These are phyloP conservation scores for Chloroceryle inda DNA, from an alignment of 2,797 vertebrate genomes.

Conservation along the genomic window DNA sequence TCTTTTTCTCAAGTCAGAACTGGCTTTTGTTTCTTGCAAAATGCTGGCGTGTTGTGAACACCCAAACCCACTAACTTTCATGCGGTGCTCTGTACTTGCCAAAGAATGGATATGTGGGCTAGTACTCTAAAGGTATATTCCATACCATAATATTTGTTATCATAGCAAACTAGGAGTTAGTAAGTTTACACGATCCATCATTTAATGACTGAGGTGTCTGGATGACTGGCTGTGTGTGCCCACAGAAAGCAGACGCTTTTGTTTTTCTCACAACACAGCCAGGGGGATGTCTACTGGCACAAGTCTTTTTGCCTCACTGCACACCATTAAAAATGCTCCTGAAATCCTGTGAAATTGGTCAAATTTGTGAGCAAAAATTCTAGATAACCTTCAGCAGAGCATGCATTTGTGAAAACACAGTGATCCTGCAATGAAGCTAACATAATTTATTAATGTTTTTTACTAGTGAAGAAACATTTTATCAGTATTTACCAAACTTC, in stretches of 20 bases:
- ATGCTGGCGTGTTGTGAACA: not conserved
- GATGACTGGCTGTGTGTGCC: not conserved
- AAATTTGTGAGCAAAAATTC: not conserved
- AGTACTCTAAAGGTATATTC: not conserved
- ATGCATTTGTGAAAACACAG: not conserved
- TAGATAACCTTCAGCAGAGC: not conserved
- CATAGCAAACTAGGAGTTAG: not conserved
- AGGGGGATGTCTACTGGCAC: not conserved
- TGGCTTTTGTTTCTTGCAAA: not conserved
- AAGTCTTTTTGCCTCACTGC: not conserved
- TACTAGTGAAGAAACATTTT: not conserved
- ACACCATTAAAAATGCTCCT: not conserved
- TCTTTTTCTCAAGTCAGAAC: not conserved
- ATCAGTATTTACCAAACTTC: not conserved
- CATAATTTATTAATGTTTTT: not conserved
- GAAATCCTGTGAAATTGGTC: not conserved
- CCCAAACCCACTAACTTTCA: not conserved
- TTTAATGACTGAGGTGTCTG: not conserved
- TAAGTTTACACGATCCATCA: not conserved
- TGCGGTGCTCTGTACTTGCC: not conserved
- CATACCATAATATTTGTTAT: not conserved
- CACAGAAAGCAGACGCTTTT: not conserved
- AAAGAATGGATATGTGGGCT: not conserved
- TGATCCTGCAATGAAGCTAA: not conserved
- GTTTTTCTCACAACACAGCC: accelerated